These are phyloP conservation scores for Hipposideros larvatus DNA, from an alignment of 2,797 vertebrate species.

Conservation along the genomic window DNA sequence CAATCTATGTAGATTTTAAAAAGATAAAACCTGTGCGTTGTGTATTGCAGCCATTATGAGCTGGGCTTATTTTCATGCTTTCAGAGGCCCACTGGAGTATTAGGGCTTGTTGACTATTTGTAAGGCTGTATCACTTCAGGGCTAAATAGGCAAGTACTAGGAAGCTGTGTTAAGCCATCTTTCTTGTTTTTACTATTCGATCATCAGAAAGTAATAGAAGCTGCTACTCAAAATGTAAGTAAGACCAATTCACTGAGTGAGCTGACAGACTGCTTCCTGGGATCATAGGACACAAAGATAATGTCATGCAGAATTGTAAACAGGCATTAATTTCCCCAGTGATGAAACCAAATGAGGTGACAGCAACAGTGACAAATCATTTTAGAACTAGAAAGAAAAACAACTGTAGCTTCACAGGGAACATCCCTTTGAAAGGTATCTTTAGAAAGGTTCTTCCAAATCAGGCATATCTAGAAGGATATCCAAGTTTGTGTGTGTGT, in stretches of 20 bases:
- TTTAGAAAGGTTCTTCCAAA: conserved; percentile 54
- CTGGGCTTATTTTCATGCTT: not conserved
- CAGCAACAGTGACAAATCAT: not conserved
- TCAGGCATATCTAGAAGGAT: conserved; percentile 42
- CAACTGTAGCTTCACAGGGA: not conserved
- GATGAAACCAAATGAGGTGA: conserved; percentile 42
- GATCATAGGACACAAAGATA: not conserved
- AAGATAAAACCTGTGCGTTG: not conserved
- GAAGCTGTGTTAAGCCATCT: not conserved
- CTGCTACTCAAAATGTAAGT: not conserved
- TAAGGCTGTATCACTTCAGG: not conserved
- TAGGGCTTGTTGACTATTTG: not conserved
- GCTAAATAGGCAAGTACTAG: not conserved
- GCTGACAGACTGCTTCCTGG: conserved; percentile 28
- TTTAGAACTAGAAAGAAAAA: not conserved
- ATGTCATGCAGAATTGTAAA: not conserved
- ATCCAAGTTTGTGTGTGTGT: not conserved
- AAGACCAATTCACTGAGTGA: not conserved
- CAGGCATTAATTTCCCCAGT: conserved; percentile 44
- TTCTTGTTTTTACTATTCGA: conserved; percentile 6
- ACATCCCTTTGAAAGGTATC: not conserved
- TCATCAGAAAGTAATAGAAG: not conserved
- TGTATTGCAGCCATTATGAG: not conserved
- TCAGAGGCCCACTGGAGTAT: not conserved
- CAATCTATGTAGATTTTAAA: not conserved